Evolutionary conservation across 2,113 vertebrate species (phyloP), one percentile per base, ranked within the genome.

Genomic region (Thamnaconus septentrionalis): DNA sequence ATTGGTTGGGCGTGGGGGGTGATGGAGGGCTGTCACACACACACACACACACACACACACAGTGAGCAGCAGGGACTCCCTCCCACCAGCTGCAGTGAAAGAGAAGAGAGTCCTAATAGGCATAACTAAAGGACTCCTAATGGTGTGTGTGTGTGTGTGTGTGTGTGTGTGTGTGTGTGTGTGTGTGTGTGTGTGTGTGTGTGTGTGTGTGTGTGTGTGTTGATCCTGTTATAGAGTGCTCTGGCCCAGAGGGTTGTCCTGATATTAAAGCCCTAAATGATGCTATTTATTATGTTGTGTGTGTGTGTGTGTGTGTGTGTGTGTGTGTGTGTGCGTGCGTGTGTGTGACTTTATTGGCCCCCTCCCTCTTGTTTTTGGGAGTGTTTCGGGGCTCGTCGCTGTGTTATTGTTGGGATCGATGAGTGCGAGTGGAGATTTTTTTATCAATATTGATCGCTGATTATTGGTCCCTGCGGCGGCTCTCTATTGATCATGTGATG

Each of bases 391-490:
- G 18, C 18, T 31, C 2, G 18, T 31, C 18, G 18, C 18, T 31
- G 18, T 2, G 18, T 31, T 31, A 31, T 31, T 31, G 18, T 31
- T 31, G 18, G 18, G 18, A 31, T 31, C 18, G 18, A 31, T 31
- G 18, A 31, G 18, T 31, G 18, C 18, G 18, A 31, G 18, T 31
- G 18, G 18, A 31, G 18, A 31, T 31, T 31, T 31, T 31, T 92
- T 93, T 94, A 94, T 97, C 93, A 92, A 95, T 96, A 93, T 94
- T 95, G 93, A 90, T 85, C 66, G 18, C 91, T 92, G 92, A 96
- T 96, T 95, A 96, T 93, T 94, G 70, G 76, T 85, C 78, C 82
- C 71, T 71, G 73, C 0, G 72, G 93, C 92, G 46, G 4, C 4
- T 11, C 18, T 31, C 18, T 31, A 31, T 31, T 31, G 18, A 31